Evolutionary conservation across 1,140 invertebrate species (phyloP), one percentile per base, ranked within the genome.

Genomic region (Drosophila ironensis): DNA sequence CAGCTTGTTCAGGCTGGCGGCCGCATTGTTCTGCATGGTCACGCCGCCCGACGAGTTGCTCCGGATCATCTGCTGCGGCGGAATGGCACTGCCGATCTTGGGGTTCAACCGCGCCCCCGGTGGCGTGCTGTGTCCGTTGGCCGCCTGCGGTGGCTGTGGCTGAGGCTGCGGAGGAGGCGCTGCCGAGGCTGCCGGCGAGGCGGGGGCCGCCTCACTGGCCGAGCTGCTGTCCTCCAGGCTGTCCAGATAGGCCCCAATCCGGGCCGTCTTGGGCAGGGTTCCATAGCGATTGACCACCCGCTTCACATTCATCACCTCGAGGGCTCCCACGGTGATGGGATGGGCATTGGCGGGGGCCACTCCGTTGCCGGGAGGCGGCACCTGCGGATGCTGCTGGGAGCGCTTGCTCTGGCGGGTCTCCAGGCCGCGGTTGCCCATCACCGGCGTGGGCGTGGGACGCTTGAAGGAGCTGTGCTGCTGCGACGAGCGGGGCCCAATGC

Each of bases 241-340:
- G 84, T 98, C 97, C 9, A 99, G 91, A 90, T 98, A 99, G 0
- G 97, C 97, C 7, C 97, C 97, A 71, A 99, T 99, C 24, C 98
- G 92, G 8, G 97, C 96, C 40, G 96, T 97, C 91, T 99, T 99
- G 0, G 98, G 98, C 54, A 98, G 88, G 7, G 98, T 99, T 3
- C 98, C 98, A 89, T 98, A 99, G n/a, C 97, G 93, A 91, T 97
- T 98, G 50, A 98, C 98, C 4, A 97, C 97, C 70, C 97, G 94
- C 84, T 98, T 96, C 47, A 99, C 97, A 92, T 99, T 99, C 91
- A 98, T 96, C 66, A 98, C 97, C 91, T 99, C 98, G 57, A 99
- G 91, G 9, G 97, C 96, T 64, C 96, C 96, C 47, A 98, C 95
- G 0, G 88, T 89, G n/a, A 89, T 77, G 51, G 92, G 91, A 51